Evolutionary conservation across 2,888 invertebrate genomes (phyloP).

Genomic region (Colostygia pectinataria): DNA sequence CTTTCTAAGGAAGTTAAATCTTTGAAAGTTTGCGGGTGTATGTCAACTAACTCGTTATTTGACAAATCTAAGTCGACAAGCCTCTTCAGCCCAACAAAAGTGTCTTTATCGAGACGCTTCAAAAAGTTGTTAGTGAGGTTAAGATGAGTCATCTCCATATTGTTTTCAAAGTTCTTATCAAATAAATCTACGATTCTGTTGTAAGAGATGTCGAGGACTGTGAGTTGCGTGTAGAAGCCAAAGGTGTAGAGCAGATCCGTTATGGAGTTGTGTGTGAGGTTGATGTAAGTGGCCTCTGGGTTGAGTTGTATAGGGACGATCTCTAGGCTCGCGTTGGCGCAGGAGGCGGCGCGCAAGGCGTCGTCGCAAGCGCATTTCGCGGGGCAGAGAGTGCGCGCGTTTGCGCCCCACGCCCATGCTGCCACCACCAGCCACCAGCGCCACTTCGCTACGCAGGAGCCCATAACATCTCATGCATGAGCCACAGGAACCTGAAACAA

Average conservation of each 20-base stretch:
- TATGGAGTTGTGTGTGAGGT: constrained; percentile 92
- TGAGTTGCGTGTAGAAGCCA: constrained; percentile 90
- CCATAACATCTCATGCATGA: constrained; percentile 81
- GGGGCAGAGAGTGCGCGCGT: constrained; percentile 88
- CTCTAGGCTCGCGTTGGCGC: constrained; percentile 90
- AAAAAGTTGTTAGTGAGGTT: constrained; percentile 91
- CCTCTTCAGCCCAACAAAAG: constrained; percentile 88
- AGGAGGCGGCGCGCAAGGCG: constrained; percentile 88
- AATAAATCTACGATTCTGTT: constrained; percentile 92
- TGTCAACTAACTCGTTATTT: constrained; percentile 88
- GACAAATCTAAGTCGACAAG: constrained; percentile 88
- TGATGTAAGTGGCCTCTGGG: constrained; percentile 92
- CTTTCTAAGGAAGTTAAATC: constrained; percentile 89
- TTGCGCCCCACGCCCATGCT: constrained; percentile 79
- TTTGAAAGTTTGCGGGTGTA: constrained; percentile 89
- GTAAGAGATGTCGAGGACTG: constrained; percentile 90
- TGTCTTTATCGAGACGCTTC: constrained; percentile 87
- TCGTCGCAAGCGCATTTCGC: constrained; percentile 92
- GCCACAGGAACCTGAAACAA: constrained; percentile 69
- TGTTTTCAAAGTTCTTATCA: constrained; percentile 91
- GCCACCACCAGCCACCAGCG: constrained; percentile 80
- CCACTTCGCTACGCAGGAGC: constrained; percentile 78
- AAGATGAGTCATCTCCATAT: constrained; percentile 87
- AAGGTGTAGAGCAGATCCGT: constrained; percentile 90
- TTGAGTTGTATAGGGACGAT: constrained; percentile 95